These are phyloP conservation scores for Myotis findleyi DNA, from an alignment of 2,797 vertebrate species.

Conservation along the genomic window DNA sequence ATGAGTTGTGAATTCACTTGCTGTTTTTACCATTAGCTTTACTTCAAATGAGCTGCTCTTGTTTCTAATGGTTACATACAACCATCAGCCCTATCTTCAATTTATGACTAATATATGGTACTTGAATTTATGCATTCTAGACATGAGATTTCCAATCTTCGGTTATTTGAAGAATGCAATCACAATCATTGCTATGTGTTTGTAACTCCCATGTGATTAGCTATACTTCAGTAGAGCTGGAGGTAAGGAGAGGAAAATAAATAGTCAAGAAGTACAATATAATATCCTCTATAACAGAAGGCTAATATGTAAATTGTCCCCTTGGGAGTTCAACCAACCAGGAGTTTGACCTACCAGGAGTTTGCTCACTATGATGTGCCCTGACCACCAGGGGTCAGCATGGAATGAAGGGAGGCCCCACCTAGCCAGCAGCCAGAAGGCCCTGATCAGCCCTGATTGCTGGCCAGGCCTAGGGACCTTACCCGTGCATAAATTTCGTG, in stretches of 20 bases:
- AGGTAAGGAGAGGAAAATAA: neutral
- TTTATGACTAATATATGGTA: neutral
- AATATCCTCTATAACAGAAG: neutral
- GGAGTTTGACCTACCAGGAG: no score
- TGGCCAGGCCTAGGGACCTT: no score
- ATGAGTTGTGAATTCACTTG: neutral
- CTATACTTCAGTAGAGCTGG: no score
- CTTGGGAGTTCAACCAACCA: no score
- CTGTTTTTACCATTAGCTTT: neutral
- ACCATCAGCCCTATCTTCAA: neutral
- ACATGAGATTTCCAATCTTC: neutral
- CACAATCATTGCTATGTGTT: neutral
- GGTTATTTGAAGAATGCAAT: neutral
- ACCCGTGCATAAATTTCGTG: no score
- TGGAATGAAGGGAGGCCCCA: no score
- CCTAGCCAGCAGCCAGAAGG: no score
- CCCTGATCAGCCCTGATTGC: no score
- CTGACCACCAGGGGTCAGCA: rapidly evolving
- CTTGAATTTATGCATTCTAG: neutral
- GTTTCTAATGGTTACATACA: neutral
- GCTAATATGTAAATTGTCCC: no score
- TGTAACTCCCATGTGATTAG: neutral
- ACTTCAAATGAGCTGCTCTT: neutral
- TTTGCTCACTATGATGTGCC: no score
- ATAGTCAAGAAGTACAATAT: neutral